Evolutionary conservation across 2,888 invertebrate species (phyloP), one percentile per base, ranked within the genome.

Genomic region (Tromatobia lineatoria): DNA sequence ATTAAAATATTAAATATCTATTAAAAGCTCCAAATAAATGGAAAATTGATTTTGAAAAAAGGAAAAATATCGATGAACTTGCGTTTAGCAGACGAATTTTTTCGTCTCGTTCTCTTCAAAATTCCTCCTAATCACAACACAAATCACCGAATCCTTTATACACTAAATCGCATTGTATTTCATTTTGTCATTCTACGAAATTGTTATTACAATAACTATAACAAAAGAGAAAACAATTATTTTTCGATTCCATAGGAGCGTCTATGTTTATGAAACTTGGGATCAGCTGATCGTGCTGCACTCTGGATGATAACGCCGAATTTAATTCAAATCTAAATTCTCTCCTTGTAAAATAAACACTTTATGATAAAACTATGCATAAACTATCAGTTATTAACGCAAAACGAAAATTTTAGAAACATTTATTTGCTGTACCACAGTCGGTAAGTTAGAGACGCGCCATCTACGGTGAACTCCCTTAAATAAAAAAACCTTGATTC

Each of bases 261-360:
- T 8, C 8, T 34, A n/a, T 34, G 29, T 34, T 15, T n/a, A 15
- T 8, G 13, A 61, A n/a, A n/a, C 34, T n/a, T 1, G 2, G 7
- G 4, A 61, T 15, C 59, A 61, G 59, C 59, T 61, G 59, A 61
- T 61, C 59, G 59, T 2, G n/a, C 13, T 34, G n/a, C n/a, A 34
- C 59, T 13, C 1, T 29, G 3, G 4, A 29, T 29, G 29, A 3
- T 29, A 29, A 29, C 2, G 2, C 29, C 29, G 29, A 29, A 4
- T 29, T 29, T 29, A 29, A n/a, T n/a, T n/a, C n/a, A n/a, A n/a
- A n/a, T n/a, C n/a, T n/a, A n/a, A n/a, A n/a, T n/a, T n/a, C n/a
- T n/a, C n/a, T n/a, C n/a, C n/a, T n/a, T n/a, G n/a, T n/a, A n/a
- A n/a, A 29, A 29, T 29, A 15, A 29, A 54, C 52, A 52, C 1